These are phyloP conservation scores for Picathartes gymnocephalus DNA, from an alignment of 2,113 vertebrate species.

Conservation along the genomic window DNA sequence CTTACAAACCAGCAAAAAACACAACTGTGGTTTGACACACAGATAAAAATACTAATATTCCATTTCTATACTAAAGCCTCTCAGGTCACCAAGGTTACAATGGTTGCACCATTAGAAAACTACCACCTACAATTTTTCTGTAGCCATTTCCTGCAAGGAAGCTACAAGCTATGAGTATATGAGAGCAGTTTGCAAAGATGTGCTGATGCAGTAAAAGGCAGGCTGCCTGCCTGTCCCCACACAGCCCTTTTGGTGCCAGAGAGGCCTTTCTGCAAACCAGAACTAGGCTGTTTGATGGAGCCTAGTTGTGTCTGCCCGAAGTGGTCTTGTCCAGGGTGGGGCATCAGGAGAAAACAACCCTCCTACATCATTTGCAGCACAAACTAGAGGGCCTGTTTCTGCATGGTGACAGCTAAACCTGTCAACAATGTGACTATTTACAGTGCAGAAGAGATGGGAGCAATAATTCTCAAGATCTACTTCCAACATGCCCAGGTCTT, in stretches of 20 bases:
- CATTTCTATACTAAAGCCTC: neutral
- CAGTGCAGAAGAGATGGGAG: neutral
- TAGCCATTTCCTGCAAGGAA: neutral
- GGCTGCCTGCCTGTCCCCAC: neutral
- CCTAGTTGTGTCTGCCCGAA: neutral
- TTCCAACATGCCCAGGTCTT: fast-evolving
- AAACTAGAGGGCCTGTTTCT: neutral
- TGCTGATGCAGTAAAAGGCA: neutral
- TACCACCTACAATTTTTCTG: neutral
- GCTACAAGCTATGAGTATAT: fast-evolving
- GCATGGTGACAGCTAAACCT: fast-evolving
- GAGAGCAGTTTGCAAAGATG: neutral
- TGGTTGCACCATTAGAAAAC: neutral
- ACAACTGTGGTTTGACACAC: fast-evolving
- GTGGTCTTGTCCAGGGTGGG: neutral
- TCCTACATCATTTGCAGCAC: neutral
- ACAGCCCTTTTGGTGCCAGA: neutral
- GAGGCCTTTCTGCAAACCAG: neutral
- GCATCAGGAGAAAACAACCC: neutral
- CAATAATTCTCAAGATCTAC: neutral
- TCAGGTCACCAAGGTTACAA: fast-evolving
- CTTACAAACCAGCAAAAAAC: neutral
- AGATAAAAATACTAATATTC: neutral
- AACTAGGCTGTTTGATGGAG: neutral
- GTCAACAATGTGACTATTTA: neutral